Base-by-base conservation (phyloP, 2,888 invertebrate genomes). In the Pheosia tremula region DNA sequence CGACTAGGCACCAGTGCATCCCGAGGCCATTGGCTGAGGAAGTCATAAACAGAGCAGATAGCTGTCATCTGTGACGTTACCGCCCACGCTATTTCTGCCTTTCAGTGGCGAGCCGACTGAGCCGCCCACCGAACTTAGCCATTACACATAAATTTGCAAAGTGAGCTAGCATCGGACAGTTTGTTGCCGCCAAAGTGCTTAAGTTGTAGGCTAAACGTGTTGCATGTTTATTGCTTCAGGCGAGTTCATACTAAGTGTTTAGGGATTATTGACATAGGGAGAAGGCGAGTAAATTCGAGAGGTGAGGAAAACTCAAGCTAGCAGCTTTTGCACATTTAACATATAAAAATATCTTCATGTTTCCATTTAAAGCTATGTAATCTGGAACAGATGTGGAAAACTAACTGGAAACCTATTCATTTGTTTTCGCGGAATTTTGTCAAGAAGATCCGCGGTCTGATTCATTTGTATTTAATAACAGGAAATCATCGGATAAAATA, bases 81-180 rank as follows among this genome's bases (percentile, higher is more conserved):
- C 93, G 93, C 93, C 93, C 89, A 89, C 90, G 88, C 93, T 93
- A 93, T 93, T 93, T 92, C 90, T 92, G 93, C 88, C 79, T 81
- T 78, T 83, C 82, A 83, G 83, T 79, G 80, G 68, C 80, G 85
- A 83, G 84, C 85, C 82, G 80, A 81, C 85, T 81, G 82, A 76
- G 74, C 82, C 83, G 83, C 84, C 83, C 83, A 80, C 76, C 78
- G 72, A 73, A 78, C 77, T 82, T 77, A 72, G 68, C 70, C 74
- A 74, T 75, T 78, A 71, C 77, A 75, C 83, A 83, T 84, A 84
- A 84, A 85, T 82, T 82, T 81, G 83, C 84, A 57, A 83, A 82
- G 74, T 76, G 73, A 79, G 82, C 84, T 78, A 78, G 78, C 71
- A 78, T 80, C 77, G 77, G 85, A 84, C 82, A 85, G 85, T 83